Percentiles rank a stretch among this genome's conserved stretches.
Conservation (phyloP, 2,888 invertebrate species). For the Macroteleia sp. region DNA sequence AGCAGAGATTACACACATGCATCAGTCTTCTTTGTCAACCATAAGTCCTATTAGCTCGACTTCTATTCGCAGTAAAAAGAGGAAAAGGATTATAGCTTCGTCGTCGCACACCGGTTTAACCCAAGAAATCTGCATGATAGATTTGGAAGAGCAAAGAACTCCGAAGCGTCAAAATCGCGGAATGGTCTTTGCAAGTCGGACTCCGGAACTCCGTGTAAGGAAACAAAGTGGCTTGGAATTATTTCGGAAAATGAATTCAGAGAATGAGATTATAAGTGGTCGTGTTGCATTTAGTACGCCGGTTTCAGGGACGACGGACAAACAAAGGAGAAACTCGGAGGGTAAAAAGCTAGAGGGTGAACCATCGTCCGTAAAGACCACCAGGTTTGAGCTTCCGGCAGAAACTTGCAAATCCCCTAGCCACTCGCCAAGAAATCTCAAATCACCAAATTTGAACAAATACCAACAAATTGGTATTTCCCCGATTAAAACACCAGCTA, state of each 20-base stretch:
- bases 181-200: slow-evolving; percentile 82
- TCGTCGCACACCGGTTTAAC: slow-evolving; percentile 86
- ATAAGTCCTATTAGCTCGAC: slow-evolving; percentile 79
- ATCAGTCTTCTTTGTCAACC: slow-evolving; percentile 68
- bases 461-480: too few species aligned
- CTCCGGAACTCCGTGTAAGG: slow-evolving; percentile 21
- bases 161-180: slow-evolving; percentile 86
- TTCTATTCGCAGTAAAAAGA: slow-evolving; percentile 75
- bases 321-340: slow-evolving; percentile 63
- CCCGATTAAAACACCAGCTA: slow-evolving; percentile 85
- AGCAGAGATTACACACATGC: slow-evolving; percentile 68
- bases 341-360: slow-evolving; percentile 64
- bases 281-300: slow-evolving; percentile 93
- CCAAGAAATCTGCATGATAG: slow-evolving; percentile 88
- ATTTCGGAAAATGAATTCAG: slow-evolving; percentile 29
- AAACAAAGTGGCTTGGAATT: slow-evolving; percentile 35
- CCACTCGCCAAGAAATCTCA: slow-evolving; percentile 66
- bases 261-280: slow-evolving; percentile 59
- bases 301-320: slow-evolving; percentile 85
- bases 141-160: slow-evolving; percentile 87
- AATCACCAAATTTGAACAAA: slow-evolving; percentile 81
- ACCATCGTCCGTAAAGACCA: slow-evolving; percentile 84
- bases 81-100: slow-evolving; percentile 72
- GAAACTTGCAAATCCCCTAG: slow-evolving; percentile 5
- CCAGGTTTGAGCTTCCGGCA: slow-evolving; percentile 87